These are phyloP conservation scores for Limnephilus lunatus DNA, from an alignment of 2,888 invertebrate species.

Conservation along the genomic window DNA sequence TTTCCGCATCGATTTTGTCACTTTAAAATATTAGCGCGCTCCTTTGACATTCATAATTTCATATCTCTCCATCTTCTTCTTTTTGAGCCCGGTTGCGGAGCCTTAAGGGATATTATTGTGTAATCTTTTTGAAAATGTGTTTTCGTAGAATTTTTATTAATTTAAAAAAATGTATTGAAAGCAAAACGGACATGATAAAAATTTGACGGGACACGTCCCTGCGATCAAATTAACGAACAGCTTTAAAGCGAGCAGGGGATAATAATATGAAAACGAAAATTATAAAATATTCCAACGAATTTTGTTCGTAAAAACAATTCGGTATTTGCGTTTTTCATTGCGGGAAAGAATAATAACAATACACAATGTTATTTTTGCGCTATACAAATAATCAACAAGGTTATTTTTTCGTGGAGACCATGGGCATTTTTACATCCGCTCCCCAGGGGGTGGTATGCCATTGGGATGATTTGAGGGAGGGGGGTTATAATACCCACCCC, in stretches of 20 bases:
- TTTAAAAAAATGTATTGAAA: not conserved
- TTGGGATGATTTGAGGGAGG: not conserved
- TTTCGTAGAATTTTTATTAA: not conserved
- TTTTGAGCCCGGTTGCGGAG: too few species aligned
- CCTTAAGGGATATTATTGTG: too few species aligned
- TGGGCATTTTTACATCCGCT: not conserved
- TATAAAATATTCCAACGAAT: not conserved
- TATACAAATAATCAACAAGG: not conserved
- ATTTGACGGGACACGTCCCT: not conserved
- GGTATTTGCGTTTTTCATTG: not conserved
- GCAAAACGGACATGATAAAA: not conserved
- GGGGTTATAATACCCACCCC: not conserved
- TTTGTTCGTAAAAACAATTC: not conserved
- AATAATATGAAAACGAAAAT: not conserved
- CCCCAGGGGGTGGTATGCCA: not conserved
- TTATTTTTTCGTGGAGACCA: not conserved
- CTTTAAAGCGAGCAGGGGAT: not conserved
- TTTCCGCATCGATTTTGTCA: too few species aligned
- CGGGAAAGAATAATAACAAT: constrained; percentile 16
- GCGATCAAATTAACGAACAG: not conserved
- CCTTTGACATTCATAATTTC: too few species aligned
- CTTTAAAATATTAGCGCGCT: too few species aligned
- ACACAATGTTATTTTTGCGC: not conserved
- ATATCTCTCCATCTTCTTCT: too few species aligned
- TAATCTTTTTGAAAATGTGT: not conserved